These are phyloP conservation scores for Allobates femoralis DNA, from an alignment of 2,797 vertebrate genomes.

Conservation along the genomic window DNA sequence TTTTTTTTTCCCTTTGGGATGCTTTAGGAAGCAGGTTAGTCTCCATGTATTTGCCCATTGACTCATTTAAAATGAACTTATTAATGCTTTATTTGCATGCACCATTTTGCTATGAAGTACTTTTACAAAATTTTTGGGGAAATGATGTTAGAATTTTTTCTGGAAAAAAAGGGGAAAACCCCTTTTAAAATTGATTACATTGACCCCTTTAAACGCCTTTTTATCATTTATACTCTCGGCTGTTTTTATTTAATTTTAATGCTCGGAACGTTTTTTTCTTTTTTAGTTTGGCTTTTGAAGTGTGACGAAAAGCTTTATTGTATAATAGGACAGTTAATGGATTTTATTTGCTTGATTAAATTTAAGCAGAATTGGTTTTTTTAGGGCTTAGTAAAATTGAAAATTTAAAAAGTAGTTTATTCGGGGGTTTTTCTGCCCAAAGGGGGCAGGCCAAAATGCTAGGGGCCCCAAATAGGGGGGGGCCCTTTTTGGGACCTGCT, in stretches of 20 bases:
- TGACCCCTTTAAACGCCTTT: slow-evolving; percentile 20
- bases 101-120: slow-evolving; percentile 23
- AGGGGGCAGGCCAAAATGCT: too few species aligned
- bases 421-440: too few species aligned
- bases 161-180: slow-evolving; percentile 37
- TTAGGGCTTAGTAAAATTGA: background rate
- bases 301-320: slow-evolving; percentile 40
- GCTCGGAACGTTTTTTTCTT: slow-evolving; percentile 11
- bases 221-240: slow-evolving; percentile 16
- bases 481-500: too few species aligned
- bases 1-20: slow-evolving; percentile 15
- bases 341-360: slow-evolving; percentile 29
- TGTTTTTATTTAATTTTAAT: slow-evolving; percentile 34
- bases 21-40: slow-evolving; percentile 42
- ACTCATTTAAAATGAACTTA: slow-evolving; percentile 40
- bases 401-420: background rate
- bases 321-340: slow-evolving; percentile 49
- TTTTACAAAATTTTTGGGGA: slow-evolving; percentile 27
- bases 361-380: background rate
- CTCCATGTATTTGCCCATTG: slow-evolving; percentile 26
- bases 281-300: slow-evolving; percentile 26
- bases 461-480: too few species aligned
- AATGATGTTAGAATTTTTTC: slow-evolving; percentile 12
- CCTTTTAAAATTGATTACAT: slow-evolving; percentile 44
- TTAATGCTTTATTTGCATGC: slow-evolving; percentile 46